Evolutionary conservation across 2,797 vertebrate species (phyloP), one percentile per base, ranked within the genome.

Genomic region (Pseudomugil tenellus): DNA sequence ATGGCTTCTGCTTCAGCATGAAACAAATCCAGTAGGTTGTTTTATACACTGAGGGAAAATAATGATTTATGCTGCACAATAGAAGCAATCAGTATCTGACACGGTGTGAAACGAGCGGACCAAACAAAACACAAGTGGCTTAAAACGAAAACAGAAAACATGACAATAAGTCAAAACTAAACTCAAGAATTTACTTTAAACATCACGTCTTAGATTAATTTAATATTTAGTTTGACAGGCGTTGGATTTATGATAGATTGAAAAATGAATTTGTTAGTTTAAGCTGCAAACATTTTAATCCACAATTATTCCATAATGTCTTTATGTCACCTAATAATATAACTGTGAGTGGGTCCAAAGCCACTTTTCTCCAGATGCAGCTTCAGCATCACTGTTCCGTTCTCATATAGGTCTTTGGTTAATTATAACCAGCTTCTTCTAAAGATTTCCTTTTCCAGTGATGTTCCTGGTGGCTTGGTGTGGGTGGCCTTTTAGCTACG

Each of bases 401-500:
- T 67, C 74, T 73, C 72, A 69, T 7, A n/a, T 51, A 53, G 51
- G 41, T 34, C 51, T 74, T 65, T n/a, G 56, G 71, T 67, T 63
- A 78, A 65, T 21, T 54, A 55, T 67, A 54, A 72, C 54, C 31
- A 55, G 52, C 34, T 26, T 68, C 37, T 67, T 76, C 58, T 67
- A 54, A 66, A 68, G 59, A 51, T 5, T 53, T 79, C 19, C 60
- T 59, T 16, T 75, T 61, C 6, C 58, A 72, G 26, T 31, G 31
- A 72, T 72, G 58, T 70, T 84, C 72, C 56, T 76, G 49, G n/a
- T 25, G 62, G 59, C 54, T 56, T 64, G 58, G 54, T 21, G 67
- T 76, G 67, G 79, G 74, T 64, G 69, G 43, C 58, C 58, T 71
- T 28, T 75, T 63, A 63, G 66, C 70, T 26, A 34, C 16, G 17